Percentiles rank a stretch among this genome's conserved stretches.
These are phyloP conservation scores for Pavo muticus DNA, from an alignment of 2,113 vertebrate genomes.

Conservation along the genomic window DNA sequence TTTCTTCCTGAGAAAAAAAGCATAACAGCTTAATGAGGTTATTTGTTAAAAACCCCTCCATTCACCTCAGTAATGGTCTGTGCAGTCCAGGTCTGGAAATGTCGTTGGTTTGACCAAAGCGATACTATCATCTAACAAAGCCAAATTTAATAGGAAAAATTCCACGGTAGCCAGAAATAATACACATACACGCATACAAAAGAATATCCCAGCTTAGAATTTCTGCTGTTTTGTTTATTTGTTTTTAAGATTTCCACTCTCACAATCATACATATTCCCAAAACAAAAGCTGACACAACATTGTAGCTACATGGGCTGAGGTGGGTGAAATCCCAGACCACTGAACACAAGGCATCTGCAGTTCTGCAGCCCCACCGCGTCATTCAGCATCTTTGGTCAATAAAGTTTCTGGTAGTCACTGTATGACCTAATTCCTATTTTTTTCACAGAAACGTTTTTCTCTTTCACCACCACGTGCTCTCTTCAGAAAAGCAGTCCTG, in stretches of 20 bases:
- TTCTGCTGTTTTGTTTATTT: background rate
- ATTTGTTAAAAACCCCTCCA: constrained; percentile 27
- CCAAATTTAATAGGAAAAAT: constrained; percentile 55
- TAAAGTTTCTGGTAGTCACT: background rate
- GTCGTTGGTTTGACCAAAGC: constrained; percentile 48
- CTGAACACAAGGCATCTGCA: background rate
- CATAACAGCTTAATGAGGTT: background rate
- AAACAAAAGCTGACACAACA: background rate
- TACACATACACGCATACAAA: background rate
- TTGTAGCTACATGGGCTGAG: accelerated
- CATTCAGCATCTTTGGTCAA: background rate
- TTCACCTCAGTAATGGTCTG: constrained; percentile 3
- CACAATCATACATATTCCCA: background rate
- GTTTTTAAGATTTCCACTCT: background rate
- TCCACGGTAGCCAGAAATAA: constrained; percentile 44
- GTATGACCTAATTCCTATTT: background rate
- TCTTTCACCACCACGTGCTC: background rate
- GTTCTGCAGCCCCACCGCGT: background rate
- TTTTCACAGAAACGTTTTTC: background rate
- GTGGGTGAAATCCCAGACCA: background rate
- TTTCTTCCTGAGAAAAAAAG: background rate
- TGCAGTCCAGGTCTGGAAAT: constrained; percentile 61
- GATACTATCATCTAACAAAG: constrained; percentile 53
- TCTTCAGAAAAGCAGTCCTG: background rate
- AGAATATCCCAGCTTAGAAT: background rate